Conservation (phyloP, 2,888 invertebrate species). For the Caenorhabditis becei region DNA sequence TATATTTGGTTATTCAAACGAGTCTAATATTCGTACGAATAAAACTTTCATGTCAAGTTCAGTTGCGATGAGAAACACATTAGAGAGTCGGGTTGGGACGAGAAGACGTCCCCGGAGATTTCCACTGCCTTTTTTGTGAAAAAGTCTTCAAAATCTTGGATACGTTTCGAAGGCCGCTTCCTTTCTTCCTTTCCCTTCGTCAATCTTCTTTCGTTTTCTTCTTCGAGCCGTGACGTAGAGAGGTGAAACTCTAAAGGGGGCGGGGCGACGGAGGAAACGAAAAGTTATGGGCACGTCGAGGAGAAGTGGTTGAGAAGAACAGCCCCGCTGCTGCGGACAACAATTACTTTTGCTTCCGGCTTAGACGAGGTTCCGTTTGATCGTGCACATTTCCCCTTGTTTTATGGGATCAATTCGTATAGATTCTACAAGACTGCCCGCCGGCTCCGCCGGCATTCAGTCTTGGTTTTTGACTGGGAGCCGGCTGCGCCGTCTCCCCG, state of each 20-base stretch:
- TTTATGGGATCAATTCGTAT: too few species aligned
- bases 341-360: neutral
- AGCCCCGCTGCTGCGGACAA: neutral
- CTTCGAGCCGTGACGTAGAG: constrained; percentile 49
- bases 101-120: constrained; percentile 27
- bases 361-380: too few species aligned
- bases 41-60: too few species aligned
- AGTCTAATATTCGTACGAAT: too few species aligned
- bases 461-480: too few species aligned
- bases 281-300: constrained; percentile 51
- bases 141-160: constrained; percentile 49
- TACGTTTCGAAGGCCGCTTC: constrained; percentile 21
- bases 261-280: constrained; percentile 39
- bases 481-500: too few species aligned
- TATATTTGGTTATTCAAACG: too few species aligned
- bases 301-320: constrained; percentile 14
- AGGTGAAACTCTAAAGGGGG: constrained; percentile 53
- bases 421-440: too few species aligned
- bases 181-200: constrained; percentile 8
- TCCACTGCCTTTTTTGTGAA: constrained; percentile 6
- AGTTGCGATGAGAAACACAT: constrained; percentile 82
- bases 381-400: too few species aligned
- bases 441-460: too few species aligned
- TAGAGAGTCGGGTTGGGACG: constrained; percentile 30
- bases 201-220: constrained; percentile 25